A percentile compares a stretch with the other conserved stretches of the same genome.
Conservation (phyloP, 2,888 invertebrate genomes). For the Tetanocera ferruginea region DNA sequence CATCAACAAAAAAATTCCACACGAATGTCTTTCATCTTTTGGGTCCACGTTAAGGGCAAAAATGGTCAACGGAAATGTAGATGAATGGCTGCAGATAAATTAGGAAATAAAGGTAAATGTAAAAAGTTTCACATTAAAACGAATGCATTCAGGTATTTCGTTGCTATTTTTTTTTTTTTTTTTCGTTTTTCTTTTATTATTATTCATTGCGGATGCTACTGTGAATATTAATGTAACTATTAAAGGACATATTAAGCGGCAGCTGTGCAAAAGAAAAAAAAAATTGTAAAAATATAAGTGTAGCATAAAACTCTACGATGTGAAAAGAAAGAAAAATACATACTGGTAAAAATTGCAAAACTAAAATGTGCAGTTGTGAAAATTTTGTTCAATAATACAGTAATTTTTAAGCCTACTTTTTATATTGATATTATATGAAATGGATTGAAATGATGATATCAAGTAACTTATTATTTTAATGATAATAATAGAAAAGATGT, state of each 20-base stretch:
- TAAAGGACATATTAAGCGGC: neutral
- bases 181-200: neutral
- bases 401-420: no score
- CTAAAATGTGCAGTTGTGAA: no score
- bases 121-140: neutral
- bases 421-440: no score
- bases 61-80: slow-evolving; percentile 12
- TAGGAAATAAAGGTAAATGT: neutral
- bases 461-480: no score
- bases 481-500: no score
- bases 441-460: no score
- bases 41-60: neutral
- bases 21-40: neutral
- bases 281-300: neutral
- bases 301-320: no score
- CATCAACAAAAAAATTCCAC: neutral
- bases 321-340: no score
- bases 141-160: neutral
- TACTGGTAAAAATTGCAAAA: no score
- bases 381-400: no score
- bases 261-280: neutral
- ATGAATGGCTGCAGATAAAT: slow-evolving; percentile 6
- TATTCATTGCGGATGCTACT: neutral
- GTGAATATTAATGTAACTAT: slow-evolving; percentile 1
- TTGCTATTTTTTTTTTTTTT: neutral